Conservation (phyloP, 1,140 invertebrate genomes). For the Helicoverpa zea region DNA sequence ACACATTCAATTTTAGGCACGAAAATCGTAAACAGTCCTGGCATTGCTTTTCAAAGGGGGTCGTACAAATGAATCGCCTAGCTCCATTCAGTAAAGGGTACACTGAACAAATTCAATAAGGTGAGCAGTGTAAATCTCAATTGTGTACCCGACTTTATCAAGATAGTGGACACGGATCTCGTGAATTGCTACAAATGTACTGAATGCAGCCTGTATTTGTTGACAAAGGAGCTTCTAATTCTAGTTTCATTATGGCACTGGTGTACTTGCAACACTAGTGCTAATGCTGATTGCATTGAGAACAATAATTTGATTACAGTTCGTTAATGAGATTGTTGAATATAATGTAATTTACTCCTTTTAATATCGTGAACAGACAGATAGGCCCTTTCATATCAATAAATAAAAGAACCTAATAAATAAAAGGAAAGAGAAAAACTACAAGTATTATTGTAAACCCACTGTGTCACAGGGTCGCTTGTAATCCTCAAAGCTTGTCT, state of each 20-base stretch:
- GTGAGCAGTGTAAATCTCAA: constrained; percentile 71
- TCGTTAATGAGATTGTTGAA: too few relatives aligned
- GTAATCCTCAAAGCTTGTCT: neutral
- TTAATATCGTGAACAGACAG: too few relatives aligned
- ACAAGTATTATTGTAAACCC: neutral
- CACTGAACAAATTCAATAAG: constrained; percentile 73
- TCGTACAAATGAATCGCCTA: constrained; percentile 58
- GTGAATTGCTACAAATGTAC: constrained; percentile 61
- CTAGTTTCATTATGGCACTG: neutral
- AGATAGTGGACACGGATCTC: constrained; percentile 59
- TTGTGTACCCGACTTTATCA: constrained; percentile 65
- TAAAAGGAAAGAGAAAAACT: neutral
- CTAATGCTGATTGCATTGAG: too few relatives aligned
- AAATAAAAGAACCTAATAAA: neutral
- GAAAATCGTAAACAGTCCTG: constrained; percentile 16
- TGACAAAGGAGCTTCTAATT: constrained; percentile 19
- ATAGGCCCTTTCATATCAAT: too few relatives aligned
- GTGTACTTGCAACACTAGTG: neutral
- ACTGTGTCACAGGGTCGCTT: neutral
- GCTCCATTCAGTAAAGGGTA: constrained; percentile 44
- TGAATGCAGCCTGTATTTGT: constrained; percentile 33
- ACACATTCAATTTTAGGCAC: constrained; percentile 1
- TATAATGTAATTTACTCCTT: too few relatives aligned
- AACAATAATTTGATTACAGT: too few relatives aligned
- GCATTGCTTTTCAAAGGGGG: constrained; percentile 46